Evolutionary conservation across 1,140 invertebrate species (phyloP), one percentile per base, ranked within the genome.

Genomic region (Megalonaias nervosa): DNA sequence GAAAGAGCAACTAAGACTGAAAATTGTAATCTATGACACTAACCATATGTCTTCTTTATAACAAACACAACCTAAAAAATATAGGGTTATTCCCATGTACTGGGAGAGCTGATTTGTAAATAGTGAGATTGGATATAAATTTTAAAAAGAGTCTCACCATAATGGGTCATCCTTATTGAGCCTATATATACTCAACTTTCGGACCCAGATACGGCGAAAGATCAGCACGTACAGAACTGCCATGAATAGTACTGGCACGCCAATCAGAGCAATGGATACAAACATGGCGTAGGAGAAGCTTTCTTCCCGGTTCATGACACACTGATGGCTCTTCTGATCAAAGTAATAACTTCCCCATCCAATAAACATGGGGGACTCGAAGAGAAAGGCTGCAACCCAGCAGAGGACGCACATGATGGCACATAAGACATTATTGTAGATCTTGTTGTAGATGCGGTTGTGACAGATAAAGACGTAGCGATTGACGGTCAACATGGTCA

Each of bases 311-410:
- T 90, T 86, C 86, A 86, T 90, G 31, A 88, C 84, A 71, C 89
- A 90, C 61, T 85, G 67, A 11, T 85, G 80, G 75, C 83, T 86
- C 71, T 90, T 88, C 58, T 73, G 16, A 76, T 90, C 89, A 69
- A 86, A 90, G 38, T 70, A 77, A 75, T 89, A 88, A 55, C 77
- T 86, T 1, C 87, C 89, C 88, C 85, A 89, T 6, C 86, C 89
- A 15, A 89, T 19, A 69, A 87, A 87, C 78, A 89, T 90, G 4
- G 88, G 88, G 66, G 87, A 81, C 69, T 89, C 85, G 9, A 86
- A 84, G 13, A 86, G 58, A 61, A 87, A 88, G 9, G 84, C 83
- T 0, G 81, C 16, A 9, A 87, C 23, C 89, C 89, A 90, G 15
- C 81, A 75, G 1, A 76, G 14, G 1, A 85, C 9, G 62, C 86